Evolutionary conservation across 2,113 vertebrate species (phyloP).

Genomic region (Pyxicephalus adspersus): DNA sequence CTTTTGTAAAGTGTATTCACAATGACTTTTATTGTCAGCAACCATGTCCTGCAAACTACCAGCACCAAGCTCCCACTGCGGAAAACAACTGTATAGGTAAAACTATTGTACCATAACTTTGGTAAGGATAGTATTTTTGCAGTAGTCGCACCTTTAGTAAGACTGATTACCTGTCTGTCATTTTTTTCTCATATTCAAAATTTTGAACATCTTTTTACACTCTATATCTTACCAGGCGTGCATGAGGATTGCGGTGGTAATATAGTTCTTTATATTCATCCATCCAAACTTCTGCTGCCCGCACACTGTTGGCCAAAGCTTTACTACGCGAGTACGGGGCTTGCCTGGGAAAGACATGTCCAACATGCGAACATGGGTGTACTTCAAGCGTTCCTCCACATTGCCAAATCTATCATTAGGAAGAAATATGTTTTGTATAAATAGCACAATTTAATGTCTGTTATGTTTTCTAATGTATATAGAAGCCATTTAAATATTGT

Average conservation of each 20-base stretch:
- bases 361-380: conserved; percentile 96
- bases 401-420: conserved; percentile 88
- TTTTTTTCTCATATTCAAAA: no score
- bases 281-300: conserved; percentile 97
- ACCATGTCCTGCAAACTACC: no score
- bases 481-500: no score
- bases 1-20: no score
- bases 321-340: conserved; percentile 93
- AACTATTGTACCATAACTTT: no score
- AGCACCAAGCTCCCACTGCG: no score
- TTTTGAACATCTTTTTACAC: neutral
- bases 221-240: conserved; percentile 82
- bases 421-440: neutral
- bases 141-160: no score
- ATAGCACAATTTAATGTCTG: no score
- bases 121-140: no score
- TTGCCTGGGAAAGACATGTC: conserved; percentile 93
- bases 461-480: no score
- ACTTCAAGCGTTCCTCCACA: conserved; percentile 93
- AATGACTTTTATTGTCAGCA: no score
- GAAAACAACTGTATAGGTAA: no score
- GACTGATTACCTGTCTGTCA: neutral
- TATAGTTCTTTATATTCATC: conserved; percentile 92
- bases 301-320: conserved; percentile 93
- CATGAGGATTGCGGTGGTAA: conserved; percentile 91